Percentiles rank a stretch among this genome's conserved stretches.
Conservation (phyloP, 2,113 vertebrate species). For the Phalacrocorax carbo region DNA sequence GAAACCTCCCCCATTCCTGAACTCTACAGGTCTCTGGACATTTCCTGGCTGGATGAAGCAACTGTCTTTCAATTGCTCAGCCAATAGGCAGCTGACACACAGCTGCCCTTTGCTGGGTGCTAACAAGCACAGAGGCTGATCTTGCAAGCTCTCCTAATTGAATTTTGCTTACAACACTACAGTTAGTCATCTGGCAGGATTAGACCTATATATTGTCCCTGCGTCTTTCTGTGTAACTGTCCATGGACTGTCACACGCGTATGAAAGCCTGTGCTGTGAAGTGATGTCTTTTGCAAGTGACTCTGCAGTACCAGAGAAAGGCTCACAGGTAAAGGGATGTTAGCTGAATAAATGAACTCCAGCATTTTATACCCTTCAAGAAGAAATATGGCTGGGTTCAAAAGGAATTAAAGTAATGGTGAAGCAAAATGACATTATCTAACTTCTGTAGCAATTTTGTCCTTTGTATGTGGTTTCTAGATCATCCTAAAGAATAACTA, state of each 20-base stretch:
- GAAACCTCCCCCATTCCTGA: background rate
- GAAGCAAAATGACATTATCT: background rate
- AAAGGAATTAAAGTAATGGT: background rate
- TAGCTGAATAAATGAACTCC: background rate
- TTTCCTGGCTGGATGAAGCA: background rate
- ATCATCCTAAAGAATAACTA: background rate
- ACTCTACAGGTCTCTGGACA: background rate
- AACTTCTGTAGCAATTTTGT: background rate
- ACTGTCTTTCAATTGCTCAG: background rate
- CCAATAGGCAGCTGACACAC: background rate
- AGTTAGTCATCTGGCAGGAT: background rate
- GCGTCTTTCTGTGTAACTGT: background rate
- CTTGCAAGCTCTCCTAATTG: background rate
- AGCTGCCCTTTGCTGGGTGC: background rate
- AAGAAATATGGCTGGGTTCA: background rate
- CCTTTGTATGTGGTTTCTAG: background rate
- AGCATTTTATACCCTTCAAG: background rate
- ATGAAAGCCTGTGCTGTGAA: background rate
- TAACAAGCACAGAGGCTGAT: constrained; percentile 2
- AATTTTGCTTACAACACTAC: constrained; percentile 8
- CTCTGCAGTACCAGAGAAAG: background rate
- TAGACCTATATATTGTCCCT: background rate
- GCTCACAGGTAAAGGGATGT: background rate
- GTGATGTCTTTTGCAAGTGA: background rate
- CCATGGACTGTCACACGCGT: background rate